Conservation (phyloP, 2,888 invertebrate species). For the Amphimallon solstitiale region DNA sequence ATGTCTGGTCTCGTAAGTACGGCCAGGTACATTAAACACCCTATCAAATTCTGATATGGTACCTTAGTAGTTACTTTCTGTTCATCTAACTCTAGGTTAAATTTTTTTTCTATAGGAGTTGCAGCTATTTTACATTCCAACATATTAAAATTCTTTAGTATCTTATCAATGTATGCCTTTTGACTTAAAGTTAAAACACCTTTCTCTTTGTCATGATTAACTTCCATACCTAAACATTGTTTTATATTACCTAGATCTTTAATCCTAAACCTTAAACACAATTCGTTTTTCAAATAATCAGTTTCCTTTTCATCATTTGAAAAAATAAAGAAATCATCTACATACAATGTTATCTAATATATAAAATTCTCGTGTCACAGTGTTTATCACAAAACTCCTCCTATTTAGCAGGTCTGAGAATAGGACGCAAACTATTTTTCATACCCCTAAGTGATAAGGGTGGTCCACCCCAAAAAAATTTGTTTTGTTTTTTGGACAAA, state of each 20-base stretch:
- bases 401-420: no score
- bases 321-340: conserved; percentile 47
- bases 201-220: conserved; percentile 39
- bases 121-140: conserved; percentile 36
- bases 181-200: conserved; percentile 41
- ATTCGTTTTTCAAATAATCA: conserved; percentile 37
- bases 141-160: conserved; percentile 47
- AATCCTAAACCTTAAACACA: conserved; percentile 43
- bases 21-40: conserved; percentile 47
- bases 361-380: no score
- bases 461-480: no score
- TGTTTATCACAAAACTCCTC: no score
- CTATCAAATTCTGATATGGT: conserved; percentile 45
- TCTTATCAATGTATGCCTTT: conserved; percentile 42
- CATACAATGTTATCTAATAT: no score
- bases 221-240: conserved; percentile 37
- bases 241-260: no score
- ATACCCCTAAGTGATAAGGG: no score
- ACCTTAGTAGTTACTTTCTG: conserved; percentile 19
- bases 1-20: conserved; percentile 49
- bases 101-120: conserved; percentile 44
- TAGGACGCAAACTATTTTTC: no score
- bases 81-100: conserved; percentile 7
- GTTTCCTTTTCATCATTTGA: no score
- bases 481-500: no score